phyloP scores from a whole-genome alignment of 2,113 vertebrate genomes.

The Saimiri boliviensis region DNA sequence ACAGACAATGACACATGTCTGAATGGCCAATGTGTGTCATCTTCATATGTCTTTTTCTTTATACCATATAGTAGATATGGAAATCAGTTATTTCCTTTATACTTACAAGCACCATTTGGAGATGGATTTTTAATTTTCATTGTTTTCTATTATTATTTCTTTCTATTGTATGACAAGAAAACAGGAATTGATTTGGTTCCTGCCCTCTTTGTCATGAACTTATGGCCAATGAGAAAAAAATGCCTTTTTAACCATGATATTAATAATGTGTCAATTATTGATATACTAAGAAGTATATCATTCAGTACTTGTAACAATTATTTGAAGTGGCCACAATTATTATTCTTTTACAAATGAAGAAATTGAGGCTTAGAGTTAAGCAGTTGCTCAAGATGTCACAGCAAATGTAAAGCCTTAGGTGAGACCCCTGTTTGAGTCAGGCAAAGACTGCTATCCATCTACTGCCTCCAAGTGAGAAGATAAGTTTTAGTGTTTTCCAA shows the following conservation, averaged over 20 bases:
- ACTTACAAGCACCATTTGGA: neutral
- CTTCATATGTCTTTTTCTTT: neutral
- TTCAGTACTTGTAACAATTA: neutral
- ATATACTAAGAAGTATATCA: neutral
- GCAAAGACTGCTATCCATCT: neutral
- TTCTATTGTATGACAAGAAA: neutral
- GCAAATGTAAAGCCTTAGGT: neutral
- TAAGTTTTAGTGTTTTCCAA: neutral
- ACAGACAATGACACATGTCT: neutral
- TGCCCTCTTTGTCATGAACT: neutral
- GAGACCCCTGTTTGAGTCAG: neutral
- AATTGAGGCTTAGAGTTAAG: neutral
- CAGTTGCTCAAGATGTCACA: neutral
- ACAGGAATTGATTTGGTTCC: neutral
- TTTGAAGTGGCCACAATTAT: neutral
- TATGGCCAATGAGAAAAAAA: conserved; percentile 14
- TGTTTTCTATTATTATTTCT: neutral
- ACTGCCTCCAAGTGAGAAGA: neutral
- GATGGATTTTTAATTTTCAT: neutral
- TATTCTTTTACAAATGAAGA: conserved; percentile 11
- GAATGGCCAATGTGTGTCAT: neutral
- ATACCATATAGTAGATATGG: neutral
- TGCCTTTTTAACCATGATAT: neutral
- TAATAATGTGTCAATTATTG: neutral
- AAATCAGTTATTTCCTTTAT: neutral